Conservation (phyloP, 2,888 invertebrate genomes). For the Hydroisotoma schaefferi region DNA sequence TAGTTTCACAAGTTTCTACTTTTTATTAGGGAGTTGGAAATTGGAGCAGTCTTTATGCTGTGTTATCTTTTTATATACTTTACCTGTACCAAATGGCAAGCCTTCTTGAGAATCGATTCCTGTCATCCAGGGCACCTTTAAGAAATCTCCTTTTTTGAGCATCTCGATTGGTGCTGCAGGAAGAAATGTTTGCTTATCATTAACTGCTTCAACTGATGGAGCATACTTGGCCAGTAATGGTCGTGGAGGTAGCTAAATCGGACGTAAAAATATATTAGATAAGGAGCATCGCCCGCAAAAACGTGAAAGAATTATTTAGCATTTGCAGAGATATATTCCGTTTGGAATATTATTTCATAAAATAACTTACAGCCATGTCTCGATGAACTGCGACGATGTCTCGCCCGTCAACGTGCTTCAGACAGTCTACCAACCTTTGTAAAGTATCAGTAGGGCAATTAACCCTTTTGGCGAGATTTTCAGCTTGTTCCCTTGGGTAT, state of each 20-base stretch:
- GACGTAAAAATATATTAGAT: neutral
- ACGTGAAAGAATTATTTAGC: no score
- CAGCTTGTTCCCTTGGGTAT: conserved; percentile 31
- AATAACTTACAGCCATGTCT: conserved; percentile 33
- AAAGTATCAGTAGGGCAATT: conserved; percentile 29
- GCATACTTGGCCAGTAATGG: conserved; percentile 28
- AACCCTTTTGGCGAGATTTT: conserved; percentile 27
- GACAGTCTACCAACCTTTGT: conserved; percentile 30
- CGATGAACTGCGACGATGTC: conserved; percentile 35
- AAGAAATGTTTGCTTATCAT: conserved; percentile 56
- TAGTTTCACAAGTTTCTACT: no score
- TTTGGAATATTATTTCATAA: neutral
- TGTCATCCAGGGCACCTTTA: conserved; percentile 56
- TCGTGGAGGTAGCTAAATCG: conserved; percentile 27
- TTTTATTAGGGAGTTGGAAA: no score
- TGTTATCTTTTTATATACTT: neutral
- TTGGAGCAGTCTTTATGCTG: no score
- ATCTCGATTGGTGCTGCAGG: conserved; percentile 53
- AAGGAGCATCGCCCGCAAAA: no score
- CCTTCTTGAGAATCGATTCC: conserved; percentile 56
- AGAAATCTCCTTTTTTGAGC: conserved; percentile 54
- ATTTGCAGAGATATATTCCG: neutral
- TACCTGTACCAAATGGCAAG: conserved; percentile 39
- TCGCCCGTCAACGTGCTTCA: conserved; percentile 23
- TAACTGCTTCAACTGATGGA: conserved; percentile 31